Conservation (phyloP, 2,113 vertebrate genomes). For the Suncus etruscus region DNA sequence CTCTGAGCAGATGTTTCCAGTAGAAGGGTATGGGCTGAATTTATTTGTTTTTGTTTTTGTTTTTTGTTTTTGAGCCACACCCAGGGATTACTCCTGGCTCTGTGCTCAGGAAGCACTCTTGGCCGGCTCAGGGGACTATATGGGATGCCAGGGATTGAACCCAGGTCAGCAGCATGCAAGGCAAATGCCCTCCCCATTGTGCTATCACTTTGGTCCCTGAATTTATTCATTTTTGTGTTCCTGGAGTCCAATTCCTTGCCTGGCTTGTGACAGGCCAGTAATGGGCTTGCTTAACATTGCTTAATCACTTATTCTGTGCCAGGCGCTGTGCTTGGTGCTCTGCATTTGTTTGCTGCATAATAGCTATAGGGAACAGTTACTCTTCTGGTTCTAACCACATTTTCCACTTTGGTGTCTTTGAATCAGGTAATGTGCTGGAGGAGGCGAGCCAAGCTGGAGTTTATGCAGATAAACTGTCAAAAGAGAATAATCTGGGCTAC, state of each 20-base stretch:
- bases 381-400: constrained; percentile 1
- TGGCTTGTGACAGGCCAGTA: no score
- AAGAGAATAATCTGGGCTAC: constrained; percentile 51
- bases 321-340: not conserved
- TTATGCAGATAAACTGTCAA: constrained; percentile 10
- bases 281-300: not conserved
- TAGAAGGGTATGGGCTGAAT: not conserved
- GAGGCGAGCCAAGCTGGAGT: constrained; percentile 66
- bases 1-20: no score
- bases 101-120: no score
- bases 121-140: no score
- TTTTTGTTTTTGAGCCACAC: not conserved
- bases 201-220: no score
- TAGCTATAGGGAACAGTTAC: not conserved
- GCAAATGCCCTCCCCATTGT: no score
- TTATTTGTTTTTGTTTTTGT: not conserved
- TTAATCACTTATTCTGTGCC: not conserved
- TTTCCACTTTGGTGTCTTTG: constrained; percentile 52
- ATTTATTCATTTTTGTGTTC: not conserved
- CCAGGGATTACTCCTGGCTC: no score
- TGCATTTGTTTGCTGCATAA: not conserved
- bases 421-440: constrained; percentile 68
- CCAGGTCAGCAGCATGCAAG: no score
- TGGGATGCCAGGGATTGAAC: no score
- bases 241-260: not conserved